Evolutionary conservation across 2,797 vertebrate species (phyloP).

Genomic region (Kryptolebias ocellatus): DNA sequence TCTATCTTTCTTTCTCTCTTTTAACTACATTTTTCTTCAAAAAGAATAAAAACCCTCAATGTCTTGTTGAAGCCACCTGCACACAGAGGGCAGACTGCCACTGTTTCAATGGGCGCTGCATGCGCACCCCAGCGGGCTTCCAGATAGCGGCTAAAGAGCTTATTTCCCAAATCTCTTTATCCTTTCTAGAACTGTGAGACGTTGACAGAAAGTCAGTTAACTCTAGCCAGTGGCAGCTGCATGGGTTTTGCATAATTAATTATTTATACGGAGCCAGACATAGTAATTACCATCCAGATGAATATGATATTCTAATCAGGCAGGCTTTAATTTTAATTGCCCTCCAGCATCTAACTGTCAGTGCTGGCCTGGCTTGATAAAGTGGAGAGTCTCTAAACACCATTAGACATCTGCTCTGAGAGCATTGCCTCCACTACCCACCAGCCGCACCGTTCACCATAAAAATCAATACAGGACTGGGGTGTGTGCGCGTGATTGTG

Average conservation of each 20-base stretch:
- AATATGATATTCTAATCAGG: conserved; percentile 99
- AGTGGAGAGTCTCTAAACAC: conserved; percentile 90
- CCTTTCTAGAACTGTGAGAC: conserved; percentile 86
- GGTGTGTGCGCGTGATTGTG: conserved; percentile 67
- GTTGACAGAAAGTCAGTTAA: conserved; percentile 95
- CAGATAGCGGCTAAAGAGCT: conserved; percentile 87
- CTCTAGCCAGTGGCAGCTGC: conserved; percentile 97
- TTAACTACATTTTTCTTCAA: conserved; percentile 60
- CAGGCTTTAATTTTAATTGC: conserved; percentile 95
- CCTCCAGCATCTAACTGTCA: conserved; percentile 98
- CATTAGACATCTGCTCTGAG: conserved; percentile 96
- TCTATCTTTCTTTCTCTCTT: conserved; percentile 43
- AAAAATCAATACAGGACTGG: conserved; percentile 81
- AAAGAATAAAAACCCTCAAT: conserved; percentile 66
- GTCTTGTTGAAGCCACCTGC: conserved; percentile 76
- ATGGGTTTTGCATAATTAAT: conserved; percentile 99
- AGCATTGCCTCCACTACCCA: conserved; percentile 76
- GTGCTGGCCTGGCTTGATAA: conserved; percentile 91
- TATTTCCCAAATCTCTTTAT: conserved; percentile 90
- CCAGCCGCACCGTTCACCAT: conserved; percentile 72
- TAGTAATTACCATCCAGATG: conserved; percentile 99
- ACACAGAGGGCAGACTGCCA: conserved; percentile 77
- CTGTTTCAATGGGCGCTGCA: conserved; percentile 74
- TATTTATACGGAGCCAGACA: conserved; percentile 97
- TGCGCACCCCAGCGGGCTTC: conserved; percentile 75